A percentile compares a stretch with the other conserved stretches of the same genome.
These are phyloP conservation scores for Seriola aureovittata DNA, from an alignment of 2,113 vertebrate species.

Conservation along the genomic window DNA sequence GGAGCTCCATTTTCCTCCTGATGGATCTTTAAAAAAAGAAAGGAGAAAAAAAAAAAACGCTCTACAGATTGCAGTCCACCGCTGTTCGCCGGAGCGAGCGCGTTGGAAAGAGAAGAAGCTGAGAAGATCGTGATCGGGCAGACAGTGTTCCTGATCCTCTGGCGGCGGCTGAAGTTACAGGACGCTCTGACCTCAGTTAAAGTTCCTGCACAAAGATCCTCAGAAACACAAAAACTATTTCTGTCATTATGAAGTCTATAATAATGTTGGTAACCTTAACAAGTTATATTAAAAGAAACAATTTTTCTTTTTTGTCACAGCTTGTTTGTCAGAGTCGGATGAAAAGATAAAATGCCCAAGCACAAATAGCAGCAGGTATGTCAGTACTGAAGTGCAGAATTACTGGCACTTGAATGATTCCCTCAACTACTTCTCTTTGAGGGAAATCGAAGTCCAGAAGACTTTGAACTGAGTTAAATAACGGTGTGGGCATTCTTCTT, in stretches of 20 bases:
- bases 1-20: conserved; percentile 66
- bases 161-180: conserved; percentile 3
- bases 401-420: too few relatives aligned
- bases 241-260: neutral
- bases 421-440: too few relatives aligned
- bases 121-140: conserved; percentile 55
- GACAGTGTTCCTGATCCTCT: conserved; percentile 23
- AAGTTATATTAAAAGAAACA: too few relatives aligned
- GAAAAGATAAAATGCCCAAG: too few relatives aligned
- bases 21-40: conserved; percentile 32
- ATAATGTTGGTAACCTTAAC: too few relatives aligned
- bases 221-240: neutral
- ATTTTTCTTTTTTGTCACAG: too few relatives aligned
- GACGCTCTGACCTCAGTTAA: conserved; percentile 27
- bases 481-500: too few relatives aligned
- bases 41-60: neutral
- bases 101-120: conserved; percentile 19
- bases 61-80: conserved; percentile 6
- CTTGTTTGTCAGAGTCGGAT: too few relatives aligned
- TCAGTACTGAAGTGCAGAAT: too few relatives aligned
- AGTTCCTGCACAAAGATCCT: neutral
- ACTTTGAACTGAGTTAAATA: too few relatives aligned
- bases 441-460: too few relatives aligned
- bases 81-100: neutral
- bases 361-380: too few relatives aligned